Base-by-base conservation (phyloP, 2,113 vertebrate genomes). In the Boleophthalmus pectinirostris region DNA sequence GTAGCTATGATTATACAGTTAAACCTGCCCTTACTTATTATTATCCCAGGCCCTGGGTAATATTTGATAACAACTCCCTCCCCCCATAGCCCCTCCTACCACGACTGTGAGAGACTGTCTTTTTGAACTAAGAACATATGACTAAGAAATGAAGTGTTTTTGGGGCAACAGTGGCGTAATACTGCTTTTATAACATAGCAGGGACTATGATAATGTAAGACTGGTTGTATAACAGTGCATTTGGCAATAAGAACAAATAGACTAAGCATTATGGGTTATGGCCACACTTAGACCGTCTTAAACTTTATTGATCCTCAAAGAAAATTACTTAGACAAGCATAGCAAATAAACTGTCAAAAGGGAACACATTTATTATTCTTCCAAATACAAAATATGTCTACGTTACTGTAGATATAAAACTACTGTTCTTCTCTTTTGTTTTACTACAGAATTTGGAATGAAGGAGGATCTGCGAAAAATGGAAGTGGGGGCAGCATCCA, bases 391-490 rank as follows among this genome's bases (percentile, higher is more conserved):
- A 54, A 21, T 21, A 54, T 51, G 49, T 51, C 20, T 6, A 0
- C 1, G 9, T 53, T n/a, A n/a, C 20, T 53, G 51, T 10, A n/a
- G n/a, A n/a, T 15, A 2, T 56, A 56, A 56, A 23, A 21, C 53
- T 18, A 10, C 33, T 38, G 23, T 25, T 0, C 23, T 58, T 67
- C n/a, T 73, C 33, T 2, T 35, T 0, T 82, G n/a, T 74, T 66
- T 89, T 63, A 92, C 85, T 90, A 65, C 93, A 99, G 97, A 99
- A 71, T 99, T 98, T 1, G 97, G 97, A 0, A 95, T 97, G 75
- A 96, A 92, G 46, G 97, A 98, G 51, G 97, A 98, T 84, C 70
- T 96, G 74, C 82, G 96, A 86, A 97, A 96, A 81, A 29, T 98
- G 92, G 98, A 99, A 90, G 94, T 95, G 77, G 94, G 93, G 0